A percentile compares a stretch with the other conserved stretches of the same genome.
These are phyloP conservation scores for Sula dactylatra DNA, from an alignment of 2,113 vertebrate genomes.

Conservation along the genomic window DNA sequence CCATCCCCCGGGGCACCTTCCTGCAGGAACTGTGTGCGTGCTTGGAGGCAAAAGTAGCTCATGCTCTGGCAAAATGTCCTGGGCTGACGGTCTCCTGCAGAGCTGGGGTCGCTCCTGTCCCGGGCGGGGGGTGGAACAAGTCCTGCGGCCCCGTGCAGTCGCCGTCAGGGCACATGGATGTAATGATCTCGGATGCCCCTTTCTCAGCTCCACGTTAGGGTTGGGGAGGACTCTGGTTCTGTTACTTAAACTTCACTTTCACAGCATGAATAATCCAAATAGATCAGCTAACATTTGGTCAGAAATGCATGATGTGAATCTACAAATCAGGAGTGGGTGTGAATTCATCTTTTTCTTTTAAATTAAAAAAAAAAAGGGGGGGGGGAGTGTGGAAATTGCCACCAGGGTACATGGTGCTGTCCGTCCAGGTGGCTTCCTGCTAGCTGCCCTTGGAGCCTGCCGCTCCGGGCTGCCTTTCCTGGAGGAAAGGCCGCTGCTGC, in stretches of 20 bases:
- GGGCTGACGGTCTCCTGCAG: not conserved
- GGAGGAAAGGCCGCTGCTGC: not conserved
- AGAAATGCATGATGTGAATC: not conserved
- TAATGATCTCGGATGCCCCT: not conserved
- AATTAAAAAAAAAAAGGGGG: rapidly evolving
- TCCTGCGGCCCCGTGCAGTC: not conserved
- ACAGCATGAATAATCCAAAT: not conserved
- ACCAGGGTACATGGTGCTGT: not conserved
- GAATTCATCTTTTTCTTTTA: not conserved
- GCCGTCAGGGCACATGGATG: rapidly evolving
- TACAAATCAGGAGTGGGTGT: not conserved
- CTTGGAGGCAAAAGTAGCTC: not conserved
- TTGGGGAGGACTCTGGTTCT: not conserved
- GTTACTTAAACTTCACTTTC: not conserved
- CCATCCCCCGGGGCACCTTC: not conserved
- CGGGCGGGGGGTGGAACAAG: not conserved
- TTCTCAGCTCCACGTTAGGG: not conserved
- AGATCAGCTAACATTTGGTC: not conserved
- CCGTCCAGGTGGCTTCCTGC: not conserved
- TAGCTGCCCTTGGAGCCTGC: not conserved
- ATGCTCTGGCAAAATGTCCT: not conserved
- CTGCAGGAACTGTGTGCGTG: rapidly evolving
- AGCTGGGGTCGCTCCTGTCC: not conserved
- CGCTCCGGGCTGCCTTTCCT: not conserved
- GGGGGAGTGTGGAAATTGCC: not conserved